A percentile compares a stretch with the other conserved stretches of the same genome.
Conservation (phyloP, 2,888 invertebrate species). For the Craniophora ligustri region DNA sequence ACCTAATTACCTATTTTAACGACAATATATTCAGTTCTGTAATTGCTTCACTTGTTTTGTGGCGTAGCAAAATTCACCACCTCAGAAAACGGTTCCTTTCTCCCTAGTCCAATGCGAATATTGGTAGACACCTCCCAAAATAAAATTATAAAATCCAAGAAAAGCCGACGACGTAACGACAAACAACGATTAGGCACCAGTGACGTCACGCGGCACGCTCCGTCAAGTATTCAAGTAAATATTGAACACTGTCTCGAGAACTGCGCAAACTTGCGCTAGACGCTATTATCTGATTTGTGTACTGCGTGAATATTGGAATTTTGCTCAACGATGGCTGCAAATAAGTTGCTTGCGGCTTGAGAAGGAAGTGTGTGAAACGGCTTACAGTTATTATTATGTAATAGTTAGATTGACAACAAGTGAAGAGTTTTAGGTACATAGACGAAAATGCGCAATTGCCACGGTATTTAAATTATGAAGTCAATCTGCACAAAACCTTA, state of each 20-base stretch:
- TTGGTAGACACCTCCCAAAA: conserved; percentile 7
- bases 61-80: too few relatives aligned
- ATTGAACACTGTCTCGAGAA: conserved; percentile 74
- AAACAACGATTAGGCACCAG: conserved; percentile 50
- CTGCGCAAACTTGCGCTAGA: conserved; percentile 65
- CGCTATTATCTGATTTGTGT: conserved; percentile 59
- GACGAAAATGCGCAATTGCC: too few relatives aligned
- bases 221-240: conserved; percentile 63
- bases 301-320: conserved; percentile 53
- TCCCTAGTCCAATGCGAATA: too few relatives aligned
- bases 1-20: too few relatives aligned
- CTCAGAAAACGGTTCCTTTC: too few relatives aligned
- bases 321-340: conserved; percentile 44
- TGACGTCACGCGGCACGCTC: conserved; percentile 47
- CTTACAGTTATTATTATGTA: not conserved
- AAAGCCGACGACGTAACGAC: conserved; percentile 25
- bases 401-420: too few relatives aligned
- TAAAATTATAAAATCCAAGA: conserved; percentile 27
- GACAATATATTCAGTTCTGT: too few relatives aligned
- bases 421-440: too few relatives aligned
- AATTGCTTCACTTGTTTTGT: too few relatives aligned
- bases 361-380: conserved; percentile 4
- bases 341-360: conserved; percentile 36
- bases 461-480: too few relatives aligned
- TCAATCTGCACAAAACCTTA: too few relatives aligned